Evolutionary conservation across 1,140 invertebrate genomes (phyloP), one percentile per base, ranked within the genome.

Genomic region (Lasaia peninsularis): DNA sequence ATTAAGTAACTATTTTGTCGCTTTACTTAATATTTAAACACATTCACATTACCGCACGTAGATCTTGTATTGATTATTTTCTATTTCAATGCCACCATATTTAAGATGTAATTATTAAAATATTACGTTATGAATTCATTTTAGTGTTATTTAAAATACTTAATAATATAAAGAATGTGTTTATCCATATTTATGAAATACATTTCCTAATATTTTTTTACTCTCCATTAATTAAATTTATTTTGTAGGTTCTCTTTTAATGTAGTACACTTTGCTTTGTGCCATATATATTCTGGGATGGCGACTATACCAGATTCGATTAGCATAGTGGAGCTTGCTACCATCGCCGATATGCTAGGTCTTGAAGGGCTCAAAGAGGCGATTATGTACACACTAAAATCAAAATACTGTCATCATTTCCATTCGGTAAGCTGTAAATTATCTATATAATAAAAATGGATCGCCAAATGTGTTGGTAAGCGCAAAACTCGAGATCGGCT

Each of bases 211-310:
- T n/a, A 12, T 16, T 32, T 28, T 53, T 52, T 14, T 10, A 53
- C 10, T 51, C 50, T 56, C 53, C 53, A 11, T 51, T 59, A 55
- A 63, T 51, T 32, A 33, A 50, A 35, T 63, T 60, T 28, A 28
- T 7, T 56, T 69, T 90, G 14, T 80, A 95, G 94, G 28, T 94
- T 95, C 79, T 95, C 94, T 1, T 96, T 95, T 62, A 93, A 93
- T 56, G 93, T 94, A 0, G 94, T 97, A 0, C 95, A 97, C 81
- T 97, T 98, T 89, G 94, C 96, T 0, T 79, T 98, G 49, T 96
- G 96, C 67, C 96, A 98, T 80, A 96, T 98, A 50, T 98, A 98
- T 70, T 97, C 96, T 64, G 97, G 96, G 2, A 93, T 95, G 12
- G 94, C 94, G 40, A 94, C 95, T 65, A 93, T 97, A 62, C 95